phyloP scores from a whole-genome alignment of 2,888 invertebrate species.

The Stenchaetothrips biformis region DNA sequence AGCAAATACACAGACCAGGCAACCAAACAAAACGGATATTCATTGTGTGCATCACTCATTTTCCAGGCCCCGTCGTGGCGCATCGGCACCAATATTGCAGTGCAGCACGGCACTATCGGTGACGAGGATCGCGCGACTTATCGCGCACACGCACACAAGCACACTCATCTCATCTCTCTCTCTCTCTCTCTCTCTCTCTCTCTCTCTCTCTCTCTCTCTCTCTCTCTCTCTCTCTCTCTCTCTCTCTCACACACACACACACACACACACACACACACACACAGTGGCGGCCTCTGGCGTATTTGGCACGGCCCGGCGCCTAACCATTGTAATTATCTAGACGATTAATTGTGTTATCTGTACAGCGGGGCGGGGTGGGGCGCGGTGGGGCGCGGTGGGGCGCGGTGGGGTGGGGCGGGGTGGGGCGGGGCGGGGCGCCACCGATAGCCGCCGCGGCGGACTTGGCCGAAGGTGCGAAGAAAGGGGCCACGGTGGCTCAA shows the following conservation, averaged over 20 bases:
- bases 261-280: background rate
- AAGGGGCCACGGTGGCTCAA: background rate
- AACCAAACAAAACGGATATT: too few relatives aligned
- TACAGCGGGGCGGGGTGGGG: background rate
- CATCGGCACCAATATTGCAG: background rate
- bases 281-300: background rate
- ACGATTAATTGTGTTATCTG: conserved; percentile 23
- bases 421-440: background rate
- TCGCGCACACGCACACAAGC: background rate
- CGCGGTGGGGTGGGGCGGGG: background rate
- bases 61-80: background rate
- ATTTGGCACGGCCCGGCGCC: background rate
- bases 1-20: too few relatives aligned
- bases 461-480: background rate
- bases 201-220: too few relatives aligned
- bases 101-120: background rate
- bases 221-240: too few relatives aligned
- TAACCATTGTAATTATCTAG: conserved; percentile 14
- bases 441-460: background rate
- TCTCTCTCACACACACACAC: background rate
- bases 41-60: background rate
- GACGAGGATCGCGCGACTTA: background rate
- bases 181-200: background rate
- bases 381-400: background rate
- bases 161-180: background rate